A percentile compares a stretch with the other conserved stretches of the same genome.
These are phyloP conservation scores for Porites australiensis DNA, from an alignment of 64 coral and sea anemone genomes.

Conservation along the genomic window DNA sequence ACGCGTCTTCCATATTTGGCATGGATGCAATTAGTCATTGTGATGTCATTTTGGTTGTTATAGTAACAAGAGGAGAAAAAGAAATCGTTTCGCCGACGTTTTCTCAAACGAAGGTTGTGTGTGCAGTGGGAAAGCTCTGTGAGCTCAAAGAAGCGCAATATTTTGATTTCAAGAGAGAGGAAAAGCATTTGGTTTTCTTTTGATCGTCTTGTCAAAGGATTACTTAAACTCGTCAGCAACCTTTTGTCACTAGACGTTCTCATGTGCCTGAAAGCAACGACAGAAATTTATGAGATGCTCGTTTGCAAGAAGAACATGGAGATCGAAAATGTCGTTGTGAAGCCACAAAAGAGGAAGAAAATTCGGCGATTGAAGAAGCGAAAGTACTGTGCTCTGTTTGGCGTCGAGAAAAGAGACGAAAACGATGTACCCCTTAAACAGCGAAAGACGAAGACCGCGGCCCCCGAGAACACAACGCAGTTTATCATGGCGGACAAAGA, in stretches of 20 bases:
- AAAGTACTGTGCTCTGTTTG: conserved; percentile 52
- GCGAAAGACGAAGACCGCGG: conserved; percentile 68
- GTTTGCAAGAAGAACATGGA: conserved; percentile 44
- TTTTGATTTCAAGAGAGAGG: not conserved
- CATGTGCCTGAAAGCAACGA: conserved; percentile 43
- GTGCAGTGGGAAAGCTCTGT: not conserved
- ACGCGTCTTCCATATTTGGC: conserved; percentile 25
- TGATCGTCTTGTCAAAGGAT: conserved; percentile 7
- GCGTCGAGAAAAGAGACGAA: not conserved
- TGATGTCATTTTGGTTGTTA: conserved; percentile 32
- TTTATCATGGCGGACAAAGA: conserved; percentile 96
- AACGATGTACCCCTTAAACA: conserved; percentile 62
- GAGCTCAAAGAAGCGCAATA: too few species aligned
- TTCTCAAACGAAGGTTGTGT: not conserved
- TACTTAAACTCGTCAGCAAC: not conserved
- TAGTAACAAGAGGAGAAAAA: not conserved
- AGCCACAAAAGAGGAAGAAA: conserved; percentile 79
- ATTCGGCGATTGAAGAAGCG: conserved; percentile 82
- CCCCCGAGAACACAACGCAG: conserved; percentile 97
- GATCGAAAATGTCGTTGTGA: conserved; percentile 37
- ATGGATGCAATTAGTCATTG: not conserved
- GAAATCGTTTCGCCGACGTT: not conserved
- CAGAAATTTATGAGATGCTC: not conserved
- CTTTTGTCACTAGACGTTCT: not conserved
- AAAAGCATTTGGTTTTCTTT: not conserved